Evolutionary conservation across 2,113 vertebrate species (phyloP).

Genomic region (Datnioides undecimradiatus): DNA sequence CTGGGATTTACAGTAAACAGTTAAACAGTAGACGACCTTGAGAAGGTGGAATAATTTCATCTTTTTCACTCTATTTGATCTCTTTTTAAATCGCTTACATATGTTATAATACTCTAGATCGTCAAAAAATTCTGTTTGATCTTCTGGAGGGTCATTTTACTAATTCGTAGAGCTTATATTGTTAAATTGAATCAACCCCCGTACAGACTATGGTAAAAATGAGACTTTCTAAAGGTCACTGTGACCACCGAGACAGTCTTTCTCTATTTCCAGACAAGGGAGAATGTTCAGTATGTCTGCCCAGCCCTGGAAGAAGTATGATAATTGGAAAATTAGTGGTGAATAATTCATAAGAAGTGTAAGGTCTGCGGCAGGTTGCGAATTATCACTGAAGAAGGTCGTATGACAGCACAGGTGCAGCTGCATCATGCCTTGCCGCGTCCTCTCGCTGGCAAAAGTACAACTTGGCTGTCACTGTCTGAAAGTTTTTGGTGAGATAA

Average conservation of each 20-base stretch:
- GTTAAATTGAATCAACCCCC: background rate
- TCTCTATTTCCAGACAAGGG: slow-evolving; percentile 18
- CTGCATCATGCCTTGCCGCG: background rate
- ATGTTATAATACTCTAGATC: background rate
- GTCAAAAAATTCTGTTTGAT: slow-evolving; percentile 9
- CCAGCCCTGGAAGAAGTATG: slow-evolving; percentile 48
- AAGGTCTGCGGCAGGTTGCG: slow-evolving; percentile 38
- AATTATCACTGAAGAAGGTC: slow-evolving; percentile 48
- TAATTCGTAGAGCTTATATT: slow-evolving; percentile 1
- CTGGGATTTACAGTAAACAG: slow-evolving; percentile 21
- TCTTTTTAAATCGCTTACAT: background rate
- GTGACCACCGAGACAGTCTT: slow-evolving; percentile 21
- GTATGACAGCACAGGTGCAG: slow-evolving; percentile 21
- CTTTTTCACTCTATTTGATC: background rate
- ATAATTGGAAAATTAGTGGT: slow-evolving; percentile 57
- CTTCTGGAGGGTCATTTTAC: slow-evolving; percentile 29
- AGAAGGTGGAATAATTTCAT: background rate
- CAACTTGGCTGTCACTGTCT: background rate
- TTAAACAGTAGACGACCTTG: background rate
- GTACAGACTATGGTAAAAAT: background rate
- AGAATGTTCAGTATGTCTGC: slow-evolving; percentile 30
- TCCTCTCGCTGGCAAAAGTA: background rate
- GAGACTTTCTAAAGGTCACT: slow-evolving; percentile 47
- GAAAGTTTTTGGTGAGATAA: background rate
- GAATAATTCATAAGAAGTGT: slow-evolving; percentile 68